A percentile compares a stretch with the other conserved stretches of the same genome.
Conservation (phyloP, 2,888 invertebrate genomes). For the Punctoribates punctum region DNA sequence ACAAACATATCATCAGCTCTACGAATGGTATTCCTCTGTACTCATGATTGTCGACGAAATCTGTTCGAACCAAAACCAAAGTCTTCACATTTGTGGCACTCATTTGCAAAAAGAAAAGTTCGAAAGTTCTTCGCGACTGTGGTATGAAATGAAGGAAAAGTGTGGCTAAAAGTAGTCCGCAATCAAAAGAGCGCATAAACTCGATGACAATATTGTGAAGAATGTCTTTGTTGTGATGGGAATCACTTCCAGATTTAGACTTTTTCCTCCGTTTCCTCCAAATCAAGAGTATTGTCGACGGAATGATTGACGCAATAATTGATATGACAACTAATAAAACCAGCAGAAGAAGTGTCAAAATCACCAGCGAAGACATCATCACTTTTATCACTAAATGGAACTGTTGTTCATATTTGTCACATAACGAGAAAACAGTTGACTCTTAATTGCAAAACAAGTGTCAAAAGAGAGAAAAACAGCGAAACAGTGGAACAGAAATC, state of each 20-base stretch:
- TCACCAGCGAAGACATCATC: neutral
- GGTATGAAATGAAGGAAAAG: slow-evolving; percentile 40
- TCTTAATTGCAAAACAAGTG: no score
- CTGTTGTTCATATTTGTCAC: no score
- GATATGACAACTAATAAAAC: neutral
- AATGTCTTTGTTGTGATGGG: neutral
- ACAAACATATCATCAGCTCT: slow-evolving; percentile 40
- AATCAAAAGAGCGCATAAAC: slow-evolving; percentile 32
- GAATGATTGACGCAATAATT: slow-evolving; percentile 1
- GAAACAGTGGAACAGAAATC: neutral
- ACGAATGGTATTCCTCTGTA: slow-evolving; percentile 39
- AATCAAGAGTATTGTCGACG: slow-evolving; percentile 9
- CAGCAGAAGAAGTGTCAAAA: neutral
- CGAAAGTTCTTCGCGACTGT: slow-evolving; percentile 24
- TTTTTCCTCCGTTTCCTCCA: slow-evolving; percentile 6
- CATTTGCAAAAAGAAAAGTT: slow-evolving; percentile 31
- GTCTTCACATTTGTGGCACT: slow-evolving; percentile 23
- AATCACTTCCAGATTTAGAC: neutral
- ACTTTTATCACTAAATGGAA: no score
- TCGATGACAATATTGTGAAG: slow-evolving; percentile 36
- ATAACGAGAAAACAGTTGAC: no score
- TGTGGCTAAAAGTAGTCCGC: slow-evolving; percentile 35
- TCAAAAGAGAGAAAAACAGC: neutral
- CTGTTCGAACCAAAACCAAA: neutral
- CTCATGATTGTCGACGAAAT: slow-evolving; percentile 4